Evolutionary conservation across 2,888 invertebrate genomes (phyloP).

Genomic region (Cerceris ruficornis): DNA sequence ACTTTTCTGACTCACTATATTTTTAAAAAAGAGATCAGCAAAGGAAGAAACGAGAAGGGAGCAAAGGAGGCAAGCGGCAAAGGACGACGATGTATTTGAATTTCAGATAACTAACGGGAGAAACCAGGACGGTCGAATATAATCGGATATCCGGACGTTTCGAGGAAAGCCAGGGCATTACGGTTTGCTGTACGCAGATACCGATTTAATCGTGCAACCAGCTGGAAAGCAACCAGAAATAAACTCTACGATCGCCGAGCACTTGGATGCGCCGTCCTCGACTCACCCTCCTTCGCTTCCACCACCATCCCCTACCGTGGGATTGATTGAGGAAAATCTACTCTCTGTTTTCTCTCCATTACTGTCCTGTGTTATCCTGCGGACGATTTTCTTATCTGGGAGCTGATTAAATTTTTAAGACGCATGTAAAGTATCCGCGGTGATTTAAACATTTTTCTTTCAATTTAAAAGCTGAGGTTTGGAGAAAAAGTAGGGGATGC

Average conservation of each 20-base stretch:
- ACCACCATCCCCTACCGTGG: constrained; percentile 7
- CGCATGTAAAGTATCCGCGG: too few relatives aligned
- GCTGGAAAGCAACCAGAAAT: constrained; percentile 57
- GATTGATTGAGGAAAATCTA: constrained; percentile 31
- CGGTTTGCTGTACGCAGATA: constrained; percentile 50
- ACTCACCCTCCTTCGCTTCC: constrained; percentile 15
- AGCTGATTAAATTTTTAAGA: too few relatives aligned
- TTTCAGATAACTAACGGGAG: constrained; percentile 69
- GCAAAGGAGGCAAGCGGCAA: constrained; percentile 14
- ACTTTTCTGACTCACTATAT: too few relatives aligned
- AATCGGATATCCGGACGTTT: constrained; percentile 69
- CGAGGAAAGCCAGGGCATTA: constrained; percentile 65
- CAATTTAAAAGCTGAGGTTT: too few relatives aligned
- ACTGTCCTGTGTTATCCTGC: constrained; percentile 7
- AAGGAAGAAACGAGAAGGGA: constrained; percentile 6
- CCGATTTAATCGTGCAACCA: constrained; percentile 65
- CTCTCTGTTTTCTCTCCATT: constrained; percentile 1
- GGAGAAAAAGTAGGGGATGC: too few relatives aligned
- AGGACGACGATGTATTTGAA: constrained; percentile 71
- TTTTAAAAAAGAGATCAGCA: background rate
- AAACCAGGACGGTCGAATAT: constrained; percentile 70
- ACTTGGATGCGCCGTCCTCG: constrained; percentile 23
- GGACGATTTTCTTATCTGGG: background rate
- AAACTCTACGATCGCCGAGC: constrained; percentile 38
- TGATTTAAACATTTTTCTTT: too few relatives aligned